These are phyloP conservation scores for Anthophora plumipes DNA, from an alignment of 2,888 invertebrate genomes.

Conservation along the genomic window DNA sequence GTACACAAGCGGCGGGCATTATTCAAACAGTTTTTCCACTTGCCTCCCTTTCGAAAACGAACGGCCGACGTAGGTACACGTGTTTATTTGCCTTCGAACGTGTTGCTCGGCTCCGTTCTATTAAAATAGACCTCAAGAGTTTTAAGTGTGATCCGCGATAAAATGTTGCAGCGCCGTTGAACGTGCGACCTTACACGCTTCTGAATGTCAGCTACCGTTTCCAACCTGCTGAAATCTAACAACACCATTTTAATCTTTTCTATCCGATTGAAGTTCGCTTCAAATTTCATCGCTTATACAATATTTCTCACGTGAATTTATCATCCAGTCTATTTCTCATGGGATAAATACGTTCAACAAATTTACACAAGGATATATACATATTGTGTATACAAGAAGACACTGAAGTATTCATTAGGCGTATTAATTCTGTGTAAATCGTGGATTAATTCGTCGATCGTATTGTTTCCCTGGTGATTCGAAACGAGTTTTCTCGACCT, in stretches of 20 bases:
- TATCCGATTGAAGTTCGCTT: background rate
- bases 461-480: too few species aligned
- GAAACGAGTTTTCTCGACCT: too few species aligned
- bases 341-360: background rate
- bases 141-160: constrained; percentile 10
- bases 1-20: background rate
- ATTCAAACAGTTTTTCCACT: constrained; percentile 5
- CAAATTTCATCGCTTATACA: background rate
- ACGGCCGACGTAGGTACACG: constrained; percentile 9
- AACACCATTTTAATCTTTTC: background rate
- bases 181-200: background rate
- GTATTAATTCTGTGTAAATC: too few species aligned
- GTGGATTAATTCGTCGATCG: too few species aligned
- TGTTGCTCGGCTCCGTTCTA: constrained; percentile 3
- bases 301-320: background rate
- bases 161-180: constrained; percentile 11
- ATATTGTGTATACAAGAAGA: too few species aligned
- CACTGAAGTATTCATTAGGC: too few species aligned
- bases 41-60: constrained; percentile 9
- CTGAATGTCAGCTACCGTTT: constrained; percentile 4
- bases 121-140: constrained; percentile 27
- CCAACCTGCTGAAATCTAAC: background rate
- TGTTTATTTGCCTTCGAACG: constrained; percentile 26
- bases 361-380: too few species aligned
- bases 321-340: background rate